phyloP scores from a whole-genome alignment of 2,797 vertebrate genomes.

The Arctocebus calabarensis region DNA sequence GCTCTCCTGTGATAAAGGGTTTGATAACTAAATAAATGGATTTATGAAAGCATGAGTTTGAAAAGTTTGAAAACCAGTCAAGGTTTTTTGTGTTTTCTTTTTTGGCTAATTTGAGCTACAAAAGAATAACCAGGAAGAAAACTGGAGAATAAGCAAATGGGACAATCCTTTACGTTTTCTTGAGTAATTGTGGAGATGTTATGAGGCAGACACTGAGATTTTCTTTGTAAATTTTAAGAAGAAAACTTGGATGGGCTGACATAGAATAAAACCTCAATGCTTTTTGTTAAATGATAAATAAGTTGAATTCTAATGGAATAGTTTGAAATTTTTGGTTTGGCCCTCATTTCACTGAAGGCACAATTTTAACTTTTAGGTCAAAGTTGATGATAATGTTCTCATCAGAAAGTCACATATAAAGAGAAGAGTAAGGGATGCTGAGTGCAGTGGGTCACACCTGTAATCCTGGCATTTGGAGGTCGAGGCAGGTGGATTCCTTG shows the following conservation, averaged over 20 bases:
- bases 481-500: too few species aligned
- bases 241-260: background rate
- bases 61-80: background rate
- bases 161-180: background rate
- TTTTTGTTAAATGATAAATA: background rate
- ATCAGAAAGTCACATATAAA: slow-evolving; percentile 41
- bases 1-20: background rate
- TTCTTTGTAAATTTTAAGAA: background rate
- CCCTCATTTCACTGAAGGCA: background rate
- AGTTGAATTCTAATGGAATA: background rate
- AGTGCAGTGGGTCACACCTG: too few species aligned
- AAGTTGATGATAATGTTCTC: slow-evolving; percentile 44
- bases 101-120: background rate
- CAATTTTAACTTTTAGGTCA: slow-evolving; percentile 20
- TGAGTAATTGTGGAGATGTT: background rate
- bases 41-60: background rate
- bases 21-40: background rate
- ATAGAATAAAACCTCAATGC: background rate
- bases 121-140: background rate
- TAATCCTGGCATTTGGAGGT: too few species aligned
- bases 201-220: background rate
- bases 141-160: background rate
- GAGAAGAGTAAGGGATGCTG: background rate
- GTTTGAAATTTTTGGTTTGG: background rate
- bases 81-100: background rate